Base-by-base conservation (phyloP, 2,888 invertebrate species). In the Scaptomyza cyrtandrae region DNA sequence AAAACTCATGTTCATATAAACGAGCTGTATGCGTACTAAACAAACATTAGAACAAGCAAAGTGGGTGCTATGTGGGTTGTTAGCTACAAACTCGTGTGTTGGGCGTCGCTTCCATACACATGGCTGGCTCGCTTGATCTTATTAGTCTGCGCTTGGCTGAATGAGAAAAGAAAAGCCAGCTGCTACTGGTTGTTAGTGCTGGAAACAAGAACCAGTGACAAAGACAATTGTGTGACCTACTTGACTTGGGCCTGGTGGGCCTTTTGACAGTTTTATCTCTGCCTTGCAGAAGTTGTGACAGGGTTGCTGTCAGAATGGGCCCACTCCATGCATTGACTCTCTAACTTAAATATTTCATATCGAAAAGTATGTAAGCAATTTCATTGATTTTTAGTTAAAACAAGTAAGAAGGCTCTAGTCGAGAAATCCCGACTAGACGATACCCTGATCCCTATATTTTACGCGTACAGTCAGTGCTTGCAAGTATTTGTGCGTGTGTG, bases 101-200 rank as follows among this genome's bases (percentile, higher is more conserved):
- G 86, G 71, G 86, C 77, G 86, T 70, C 71, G 67, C 66, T 75
- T 68, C 60, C 56, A 61, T 62, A 82, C 73, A 86, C 86, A 75
- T 71, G 73, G 80, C 55, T 86, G 78, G 61, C 54, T 83, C 52
- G 78, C 78, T 84, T 90, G 90, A 90, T 90, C 90, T 89, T 86
- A 90, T 90, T 90, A 90, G 57, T 70, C 58, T 75, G 75, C 88
- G 89, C 86, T 86, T 82, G 81, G 90, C 67, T 90, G 88, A 77
- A 84, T 90, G 89, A 77, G 89, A 90, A 90, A 90, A 87, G 74
- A 56, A 85, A 64, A 71, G 67, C 54, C 64, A 75, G 77, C 85
- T 65, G 75, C 66, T 68, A 58, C 35, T 52, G 24, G 52, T 59
- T 60, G 56, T 62, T 59, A 14, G n/a, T 54, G 49, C 41, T 62